Conservation (phyloP, 1,140 invertebrate species). For the Eurosta solidaginis region DNA sequence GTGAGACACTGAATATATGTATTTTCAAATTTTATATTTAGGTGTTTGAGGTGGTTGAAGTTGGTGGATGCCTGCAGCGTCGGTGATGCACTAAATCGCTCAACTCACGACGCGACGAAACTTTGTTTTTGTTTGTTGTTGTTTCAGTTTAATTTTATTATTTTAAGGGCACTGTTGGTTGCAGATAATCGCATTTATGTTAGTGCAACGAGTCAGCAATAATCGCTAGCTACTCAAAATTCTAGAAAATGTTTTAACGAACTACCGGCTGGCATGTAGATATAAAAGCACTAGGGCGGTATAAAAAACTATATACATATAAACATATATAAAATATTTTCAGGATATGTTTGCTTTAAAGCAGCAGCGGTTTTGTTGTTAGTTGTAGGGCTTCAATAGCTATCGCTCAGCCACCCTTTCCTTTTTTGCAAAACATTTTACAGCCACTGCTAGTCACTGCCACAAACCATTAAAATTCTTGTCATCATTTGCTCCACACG, state of each 20-base stretch:
- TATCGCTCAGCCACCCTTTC: neutral
- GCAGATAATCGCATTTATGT: too few species aligned
- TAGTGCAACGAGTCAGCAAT: neutral
- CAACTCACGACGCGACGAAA: neutral
- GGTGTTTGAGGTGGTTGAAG: neutral
- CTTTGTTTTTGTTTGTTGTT: too few species aligned
- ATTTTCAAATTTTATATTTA: too few species aligned
- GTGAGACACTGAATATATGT: too few species aligned
- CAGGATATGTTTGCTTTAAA: neutral
- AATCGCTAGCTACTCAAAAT: neutral
- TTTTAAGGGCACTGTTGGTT: neutral
- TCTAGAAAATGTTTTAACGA: neutral
- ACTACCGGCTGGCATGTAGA: neutral
- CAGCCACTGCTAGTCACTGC: too few species aligned
- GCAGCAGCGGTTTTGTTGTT: neutral
- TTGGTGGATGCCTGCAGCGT: neutral
- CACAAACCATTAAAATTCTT: too few species aligned
- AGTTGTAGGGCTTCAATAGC: constrained; percentile 5
- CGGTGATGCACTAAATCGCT: neutral
- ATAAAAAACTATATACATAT: neutral
- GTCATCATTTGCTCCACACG: too few species aligned
- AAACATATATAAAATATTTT: neutral
- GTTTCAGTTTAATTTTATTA: neutral
- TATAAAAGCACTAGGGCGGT: neutral
- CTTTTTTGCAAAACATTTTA: neutral